Conservation (phyloP, 2,113 vertebrate genomes). For the Oncorhynchus kisutch region DNA sequence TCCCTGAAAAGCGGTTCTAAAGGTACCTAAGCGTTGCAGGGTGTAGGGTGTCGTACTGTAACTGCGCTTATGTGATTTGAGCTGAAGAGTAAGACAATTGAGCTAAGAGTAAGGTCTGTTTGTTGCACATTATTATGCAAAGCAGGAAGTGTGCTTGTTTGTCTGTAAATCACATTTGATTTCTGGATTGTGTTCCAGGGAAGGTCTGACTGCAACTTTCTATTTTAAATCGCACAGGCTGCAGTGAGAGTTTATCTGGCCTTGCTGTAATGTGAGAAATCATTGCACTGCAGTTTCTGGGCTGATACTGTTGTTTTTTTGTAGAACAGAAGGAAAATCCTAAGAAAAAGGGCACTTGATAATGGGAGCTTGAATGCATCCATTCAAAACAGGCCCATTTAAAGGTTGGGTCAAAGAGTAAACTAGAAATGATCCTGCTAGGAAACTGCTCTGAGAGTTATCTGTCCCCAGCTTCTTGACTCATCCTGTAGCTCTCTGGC, state of each 20-base stretch:
- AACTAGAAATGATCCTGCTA: not conserved
- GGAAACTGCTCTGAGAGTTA: not conserved
- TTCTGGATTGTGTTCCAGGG: too few species aligned
- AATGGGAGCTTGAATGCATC: not conserved
- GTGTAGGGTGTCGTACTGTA: not conserved
- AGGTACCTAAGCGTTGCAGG: not conserved
- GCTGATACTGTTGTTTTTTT: not conserved
- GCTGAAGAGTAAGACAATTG: not conserved
- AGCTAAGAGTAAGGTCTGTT: not conserved
- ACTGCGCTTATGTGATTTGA: not conserved
- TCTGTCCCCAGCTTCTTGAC: not conserved
- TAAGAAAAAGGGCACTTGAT: not conserved
- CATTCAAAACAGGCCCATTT: not conserved
- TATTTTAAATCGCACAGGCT: slow-evolving; percentile 1
- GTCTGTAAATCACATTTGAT: too few species aligned
- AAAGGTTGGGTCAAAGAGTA: too few species aligned
- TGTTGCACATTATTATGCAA: not conserved
- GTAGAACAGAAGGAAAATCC: not conserved
- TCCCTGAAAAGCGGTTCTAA: not conserved
- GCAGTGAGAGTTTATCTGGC: not conserved
- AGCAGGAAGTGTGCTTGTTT: too few species aligned
- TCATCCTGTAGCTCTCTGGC: not conserved
- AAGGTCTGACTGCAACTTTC: not conserved
- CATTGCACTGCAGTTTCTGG: not conserved
- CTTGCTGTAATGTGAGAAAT: not conserved